phyloP scores from a whole-genome alignment of 2,888 invertebrate genomes.

The Terebella lapidaria region DNA sequence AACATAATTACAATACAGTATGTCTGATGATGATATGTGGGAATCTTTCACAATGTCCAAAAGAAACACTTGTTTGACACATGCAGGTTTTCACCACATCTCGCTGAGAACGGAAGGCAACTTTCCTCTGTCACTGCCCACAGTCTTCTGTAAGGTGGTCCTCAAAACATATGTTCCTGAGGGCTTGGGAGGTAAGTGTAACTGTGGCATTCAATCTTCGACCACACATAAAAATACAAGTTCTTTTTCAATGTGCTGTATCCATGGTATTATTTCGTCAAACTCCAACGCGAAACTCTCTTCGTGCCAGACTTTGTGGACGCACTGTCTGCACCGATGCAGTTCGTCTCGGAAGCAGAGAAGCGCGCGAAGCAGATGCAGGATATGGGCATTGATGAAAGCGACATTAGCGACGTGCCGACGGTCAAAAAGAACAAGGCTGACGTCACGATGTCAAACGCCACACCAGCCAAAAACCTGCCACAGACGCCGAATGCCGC shows the following conservation, averaged over 20 bases:
- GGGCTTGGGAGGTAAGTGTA: conserved; percentile 79
- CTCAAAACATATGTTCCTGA: conserved; percentile 99
- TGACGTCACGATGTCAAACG: neutral
- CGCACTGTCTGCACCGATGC: conserved; percentile 81
- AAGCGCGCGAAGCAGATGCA: conserved; percentile 82
- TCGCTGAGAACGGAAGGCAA: conserved; percentile 96
- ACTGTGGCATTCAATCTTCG: no score
- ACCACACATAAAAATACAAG: no score
- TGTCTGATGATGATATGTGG: no score
- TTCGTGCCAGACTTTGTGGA: conserved; percentile 77
- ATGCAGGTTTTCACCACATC: conserved; percentile 93
- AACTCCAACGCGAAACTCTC: neutral
- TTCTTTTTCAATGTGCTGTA: neutral
- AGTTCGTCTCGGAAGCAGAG: conserved; percentile 64
- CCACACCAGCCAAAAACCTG: neutral
- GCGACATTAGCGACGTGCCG: conserved; percentile 47
- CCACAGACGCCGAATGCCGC: neutral
- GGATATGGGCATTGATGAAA: conserved; percentile 75
- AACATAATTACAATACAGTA: no score
- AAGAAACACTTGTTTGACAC: no score
- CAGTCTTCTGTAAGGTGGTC: conserved; percentile 98
- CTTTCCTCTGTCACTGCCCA: conserved; percentile 97
- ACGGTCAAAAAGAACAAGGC: conserved; percentile 17
- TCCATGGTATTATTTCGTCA: neutral
- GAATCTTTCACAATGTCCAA: no score